phyloP scores from a whole-genome alignment of 1,140 invertebrate species.

The Bombus affinis region DNA sequence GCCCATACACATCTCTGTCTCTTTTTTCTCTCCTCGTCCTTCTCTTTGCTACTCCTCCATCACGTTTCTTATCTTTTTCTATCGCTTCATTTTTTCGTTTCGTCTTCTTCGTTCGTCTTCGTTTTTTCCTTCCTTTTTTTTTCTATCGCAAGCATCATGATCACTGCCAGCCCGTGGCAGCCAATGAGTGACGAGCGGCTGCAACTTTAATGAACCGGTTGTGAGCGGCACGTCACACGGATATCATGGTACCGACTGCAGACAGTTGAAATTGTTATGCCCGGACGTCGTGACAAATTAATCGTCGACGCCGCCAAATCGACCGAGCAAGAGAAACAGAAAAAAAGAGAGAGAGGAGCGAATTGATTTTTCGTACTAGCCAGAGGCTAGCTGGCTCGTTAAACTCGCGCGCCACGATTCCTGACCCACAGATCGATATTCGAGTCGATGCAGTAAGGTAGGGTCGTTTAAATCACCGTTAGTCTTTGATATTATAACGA shows the following conservation, averaged over 20 bases:
- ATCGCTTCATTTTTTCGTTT: neutral
- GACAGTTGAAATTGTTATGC: slow-evolving; percentile 67
- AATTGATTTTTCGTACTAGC: slow-evolving; percentile 49
- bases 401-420: neutral
- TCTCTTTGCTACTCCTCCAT: neutral
- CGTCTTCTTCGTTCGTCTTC: neutral
- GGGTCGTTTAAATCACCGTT: neutral
- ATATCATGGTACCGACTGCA: slow-evolving; percentile 63
- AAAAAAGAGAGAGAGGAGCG: neutral
- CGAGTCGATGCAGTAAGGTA: neutral
- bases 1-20: neutral
- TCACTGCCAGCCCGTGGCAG: slow-evolving; percentile 56
- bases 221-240: slow-evolving; percentile 65
- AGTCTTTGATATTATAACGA: too few species aligned
- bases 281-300: slow-evolving; percentile 67
- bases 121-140: slow-evolving; percentile 1
- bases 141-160: slow-evolving; percentile 51
- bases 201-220: slow-evolving; percentile 72
- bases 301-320: slow-evolving; percentile 58
- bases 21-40: neutral
- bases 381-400: slow-evolving; percentile 11
- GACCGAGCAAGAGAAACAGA: neutral
- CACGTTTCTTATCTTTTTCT: neutral
- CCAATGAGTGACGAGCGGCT: slow-evolving; percentile 66
- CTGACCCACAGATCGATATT: neutral